Evolutionary conservation across 2,113 vertebrate genomes (phyloP).

Genomic region (Butastur rufipennis): DNA sequence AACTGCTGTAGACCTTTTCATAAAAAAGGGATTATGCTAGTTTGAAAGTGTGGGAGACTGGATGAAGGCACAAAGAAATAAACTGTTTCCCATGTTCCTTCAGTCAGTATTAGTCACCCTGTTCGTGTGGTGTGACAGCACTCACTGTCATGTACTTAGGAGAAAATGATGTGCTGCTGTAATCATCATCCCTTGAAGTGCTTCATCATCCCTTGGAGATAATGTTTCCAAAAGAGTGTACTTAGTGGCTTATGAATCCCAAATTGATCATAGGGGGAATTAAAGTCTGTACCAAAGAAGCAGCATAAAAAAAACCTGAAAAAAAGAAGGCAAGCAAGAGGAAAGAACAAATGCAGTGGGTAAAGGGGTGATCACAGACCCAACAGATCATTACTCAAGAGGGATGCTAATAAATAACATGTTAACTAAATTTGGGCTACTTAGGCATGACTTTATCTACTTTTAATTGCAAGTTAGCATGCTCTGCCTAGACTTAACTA

Average conservation of each 20-base stretch:
- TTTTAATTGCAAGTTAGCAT: slow-evolving; percentile 4
- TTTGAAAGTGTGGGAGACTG: neutral
- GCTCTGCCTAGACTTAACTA: neutral
- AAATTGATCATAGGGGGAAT: neutral
- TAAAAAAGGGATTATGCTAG: neutral
- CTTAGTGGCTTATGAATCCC: slow-evolving; percentile 5
- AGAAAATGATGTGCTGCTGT: slow-evolving; percentile 10
- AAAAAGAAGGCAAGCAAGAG: neutral
- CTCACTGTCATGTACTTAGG: neutral
- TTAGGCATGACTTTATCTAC: neutral
- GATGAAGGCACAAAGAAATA: neutral
- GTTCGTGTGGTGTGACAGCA: neutral
- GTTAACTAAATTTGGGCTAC: neutral
- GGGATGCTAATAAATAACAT: neutral
- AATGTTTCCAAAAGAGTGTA: neutral
- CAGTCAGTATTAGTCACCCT: neutral
- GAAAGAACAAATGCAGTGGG: neutral
- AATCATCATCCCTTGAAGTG: slow-evolving; percentile 17
- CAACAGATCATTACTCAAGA: neutral
- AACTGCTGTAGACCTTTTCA: neutral
- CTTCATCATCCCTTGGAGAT: slow-evolving; percentile 17
- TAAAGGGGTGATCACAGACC: neutral
- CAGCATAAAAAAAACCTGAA: neutral
- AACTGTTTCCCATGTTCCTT: neutral
- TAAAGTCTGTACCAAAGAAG: neutral